phyloP scores from a whole-genome alignment of 2,113 vertebrate genomes.

The Amphiprion ocellaris region DNA sequence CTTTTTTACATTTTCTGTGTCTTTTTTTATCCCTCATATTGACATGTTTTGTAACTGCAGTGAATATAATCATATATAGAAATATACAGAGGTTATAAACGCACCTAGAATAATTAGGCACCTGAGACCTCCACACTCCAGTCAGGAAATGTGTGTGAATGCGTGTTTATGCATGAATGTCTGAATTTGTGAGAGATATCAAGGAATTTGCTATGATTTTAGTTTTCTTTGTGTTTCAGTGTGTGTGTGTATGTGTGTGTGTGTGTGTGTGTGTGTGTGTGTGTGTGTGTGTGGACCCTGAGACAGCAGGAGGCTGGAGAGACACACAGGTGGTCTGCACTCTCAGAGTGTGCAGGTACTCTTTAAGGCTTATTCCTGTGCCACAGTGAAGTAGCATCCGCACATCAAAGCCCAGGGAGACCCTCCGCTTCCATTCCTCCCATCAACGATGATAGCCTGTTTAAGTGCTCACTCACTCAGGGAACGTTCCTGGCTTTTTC shows the following conservation, averaged over 20 bases:
- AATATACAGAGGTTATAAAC: slow-evolving; percentile 76
- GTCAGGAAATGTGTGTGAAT: slow-evolving; percentile 69
- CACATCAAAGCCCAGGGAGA: slow-evolving; percentile 24
- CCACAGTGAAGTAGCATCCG: slow-evolving; percentile 47
- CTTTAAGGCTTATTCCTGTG: slow-evolving; percentile 65
- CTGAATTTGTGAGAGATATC: slow-evolving; percentile 7
- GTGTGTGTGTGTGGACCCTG: slow-evolving; percentile 71
- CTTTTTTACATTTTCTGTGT: slow-evolving; percentile 36
- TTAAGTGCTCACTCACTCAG: slow-evolving; percentile 23
- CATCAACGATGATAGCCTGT: slow-evolving; percentile 26
- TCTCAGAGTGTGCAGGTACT: slow-evolving; percentile 68
- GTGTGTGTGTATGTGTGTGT: slow-evolving; percentile 37
- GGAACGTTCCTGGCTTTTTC: slow-evolving; percentile 28
- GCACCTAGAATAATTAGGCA: slow-evolving; percentile 80
- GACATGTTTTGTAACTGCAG: slow-evolving; percentile 54
- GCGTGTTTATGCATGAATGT: slow-evolving; percentile 37
- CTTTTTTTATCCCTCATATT: slow-evolving; percentile 24
- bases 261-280: slow-evolving; percentile 36
- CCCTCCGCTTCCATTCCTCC: slow-evolving; percentile 11
- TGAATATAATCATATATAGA: slow-evolving; percentile 71
- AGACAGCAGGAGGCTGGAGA: slow-evolving; percentile 78
- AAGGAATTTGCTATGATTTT: slow-evolving; percentile 29
- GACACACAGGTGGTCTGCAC: slow-evolving; percentile 73
- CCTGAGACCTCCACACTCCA: slow-evolving; percentile 78
- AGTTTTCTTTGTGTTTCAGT: slow-evolving; percentile 23